These are phyloP conservation scores for Pluvialis apricaria DNA, from an alignment of 2,113 vertebrate species.

Conservation along the genomic window DNA sequence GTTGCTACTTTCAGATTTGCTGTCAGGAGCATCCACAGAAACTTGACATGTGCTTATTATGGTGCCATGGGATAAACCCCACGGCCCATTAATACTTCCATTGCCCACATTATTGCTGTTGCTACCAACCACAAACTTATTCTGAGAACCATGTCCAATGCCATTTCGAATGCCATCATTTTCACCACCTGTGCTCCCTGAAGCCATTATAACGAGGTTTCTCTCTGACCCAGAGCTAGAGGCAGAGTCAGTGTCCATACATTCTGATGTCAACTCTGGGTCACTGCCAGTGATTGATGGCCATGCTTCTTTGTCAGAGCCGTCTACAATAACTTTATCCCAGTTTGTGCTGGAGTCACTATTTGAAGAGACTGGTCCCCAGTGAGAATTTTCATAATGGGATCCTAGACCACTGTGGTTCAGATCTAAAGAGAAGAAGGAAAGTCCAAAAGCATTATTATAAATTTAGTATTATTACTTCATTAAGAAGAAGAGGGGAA, in stretches of 20 bases:
- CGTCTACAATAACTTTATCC: slow-evolving; percentile 91
- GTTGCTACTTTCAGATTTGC: slow-evolving; percentile 83
- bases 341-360: slow-evolving; percentile 90
- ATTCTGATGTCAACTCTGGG: slow-evolving; percentile 91
- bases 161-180: slow-evolving; percentile 82
- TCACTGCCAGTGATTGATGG: slow-evolving; percentile 85
- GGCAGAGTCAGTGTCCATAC: slow-evolving; percentile 92
- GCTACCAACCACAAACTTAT: slow-evolving; percentile 81
- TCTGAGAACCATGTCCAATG: slow-evolving; percentile 80
- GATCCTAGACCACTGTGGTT: slow-evolving; percentile 89
- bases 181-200: slow-evolving; percentile 80
- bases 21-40: slow-evolving; percentile 79
- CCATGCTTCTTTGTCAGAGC: slow-evolving; percentile 86
- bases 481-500: not conserved
- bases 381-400: slow-evolving; percentile 94
- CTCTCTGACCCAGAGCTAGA: slow-evolving; percentile 89
- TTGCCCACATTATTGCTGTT: slow-evolving; percentile 93
- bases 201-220: slow-evolving; percentile 84
- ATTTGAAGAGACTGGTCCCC: slow-evolving; percentile 89
- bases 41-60: slow-evolving; percentile 87
- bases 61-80: slow-evolving; percentile 79
- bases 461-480: not conserved
- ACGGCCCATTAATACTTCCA: slow-evolving; percentile 81
- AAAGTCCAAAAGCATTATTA: slow-evolving; percentile 22
- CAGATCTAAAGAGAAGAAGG: slow-evolving; percentile 79